A percentile compares a stretch with the other conserved stretches of the same genome.
Evolutionary conservation across 2,797 vertebrate genomes (phyloP).

Genomic region (Toxotes lorentzi): DNA sequence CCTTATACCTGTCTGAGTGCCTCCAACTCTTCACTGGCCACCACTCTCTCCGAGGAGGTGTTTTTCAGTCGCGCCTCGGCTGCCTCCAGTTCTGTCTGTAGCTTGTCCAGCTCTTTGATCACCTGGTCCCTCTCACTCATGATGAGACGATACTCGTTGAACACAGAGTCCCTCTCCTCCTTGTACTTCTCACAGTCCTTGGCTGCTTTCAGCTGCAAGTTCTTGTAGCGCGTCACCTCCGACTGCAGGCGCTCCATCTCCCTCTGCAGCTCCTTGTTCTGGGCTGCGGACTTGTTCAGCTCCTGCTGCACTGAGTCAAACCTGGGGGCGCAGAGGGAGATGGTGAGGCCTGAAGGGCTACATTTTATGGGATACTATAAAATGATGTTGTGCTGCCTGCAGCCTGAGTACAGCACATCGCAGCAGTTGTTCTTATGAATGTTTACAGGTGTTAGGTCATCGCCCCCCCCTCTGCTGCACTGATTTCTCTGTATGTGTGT

Average conservation of each 20-base stretch:
- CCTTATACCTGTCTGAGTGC: constrained; percentile 94
- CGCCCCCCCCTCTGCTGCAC: constrained; percentile 78
- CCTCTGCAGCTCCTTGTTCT: constrained; percentile 97
- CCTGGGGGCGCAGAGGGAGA: constrained; percentile 73
- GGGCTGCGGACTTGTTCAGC: constrained; percentile 91
- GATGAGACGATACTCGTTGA: constrained; percentile 97
- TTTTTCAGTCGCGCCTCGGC: constrained; percentile 96
- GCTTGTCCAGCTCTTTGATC: constrained; percentile 98
- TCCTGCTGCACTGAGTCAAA: constrained; percentile 96
- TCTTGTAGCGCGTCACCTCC: constrained; percentile 95
- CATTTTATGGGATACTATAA: constrained; percentile 9
- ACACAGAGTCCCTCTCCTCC: constrained; percentile 98
- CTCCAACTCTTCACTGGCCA: constrained; percentile 96
- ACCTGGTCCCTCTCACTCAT: constrained; percentile 99
- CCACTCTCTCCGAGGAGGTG: constrained; percentile 94
- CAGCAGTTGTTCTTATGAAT: background rate
- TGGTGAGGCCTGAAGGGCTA: background rate
- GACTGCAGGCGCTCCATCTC: constrained; percentile 97
- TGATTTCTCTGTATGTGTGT: constrained; percentile 45
- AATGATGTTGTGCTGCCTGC: constrained; percentile 15
- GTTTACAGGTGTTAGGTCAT: background rate
- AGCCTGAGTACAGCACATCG: constrained; percentile 20
- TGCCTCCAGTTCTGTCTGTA: constrained; percentile 96
- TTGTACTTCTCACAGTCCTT: constrained; percentile 98
- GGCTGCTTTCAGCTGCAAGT: constrained; percentile 91